phyloP scores from a whole-genome alignment of 2,113 vertebrate species.

The Engystomops pustulosus region DNA sequence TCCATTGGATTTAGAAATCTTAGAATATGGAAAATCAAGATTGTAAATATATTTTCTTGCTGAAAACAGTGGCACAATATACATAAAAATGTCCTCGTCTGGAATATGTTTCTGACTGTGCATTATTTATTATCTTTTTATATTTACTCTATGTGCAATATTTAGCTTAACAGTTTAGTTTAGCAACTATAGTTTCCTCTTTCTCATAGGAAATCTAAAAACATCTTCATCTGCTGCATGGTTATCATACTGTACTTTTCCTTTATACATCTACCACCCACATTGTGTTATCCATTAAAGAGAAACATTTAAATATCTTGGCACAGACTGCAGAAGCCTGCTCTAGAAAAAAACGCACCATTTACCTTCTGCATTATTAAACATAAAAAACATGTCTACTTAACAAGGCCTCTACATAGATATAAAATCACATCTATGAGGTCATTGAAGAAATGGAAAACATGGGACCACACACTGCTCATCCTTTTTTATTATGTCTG shows the following conservation, averaged over 20 bases:
- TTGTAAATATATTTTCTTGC: too few species aligned
- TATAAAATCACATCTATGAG: constrained; percentile 64
- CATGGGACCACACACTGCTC: not conserved
- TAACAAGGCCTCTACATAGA: constrained; percentile 66
- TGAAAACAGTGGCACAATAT: too few species aligned
- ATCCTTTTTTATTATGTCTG: not conserved
- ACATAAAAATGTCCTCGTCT: too few species aligned
- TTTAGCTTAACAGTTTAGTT: constrained; percentile 48
- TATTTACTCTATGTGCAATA: constrained; percentile 46
- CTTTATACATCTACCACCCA: constrained; percentile 66
- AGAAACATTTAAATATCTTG: constrained; percentile 69
- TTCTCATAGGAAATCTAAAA: constrained; percentile 55
- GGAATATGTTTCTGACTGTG: not conserved
- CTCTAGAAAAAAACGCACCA: constrained; percentile 69
- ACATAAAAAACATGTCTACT: constrained; percentile 69
- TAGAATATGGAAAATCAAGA: too few species aligned
- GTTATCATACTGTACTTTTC: constrained; percentile 62
- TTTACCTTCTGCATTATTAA: constrained; percentile 76
- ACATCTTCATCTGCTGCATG: constrained; percentile 64
- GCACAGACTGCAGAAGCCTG: constrained; percentile 67
- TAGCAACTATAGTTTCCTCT: constrained; percentile 52
- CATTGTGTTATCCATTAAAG: constrained; percentile 70
- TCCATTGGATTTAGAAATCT: too few species aligned
- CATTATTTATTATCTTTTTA: constrained; percentile 42
- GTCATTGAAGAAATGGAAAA: not conserved